A percentile compares a stretch with the other conserved stretches of the same genome.
These are phyloP conservation scores for Tenrec ecaudatus DNA, from an alignment of 2,113 vertebrate genomes.

Conservation along the genomic window DNA sequence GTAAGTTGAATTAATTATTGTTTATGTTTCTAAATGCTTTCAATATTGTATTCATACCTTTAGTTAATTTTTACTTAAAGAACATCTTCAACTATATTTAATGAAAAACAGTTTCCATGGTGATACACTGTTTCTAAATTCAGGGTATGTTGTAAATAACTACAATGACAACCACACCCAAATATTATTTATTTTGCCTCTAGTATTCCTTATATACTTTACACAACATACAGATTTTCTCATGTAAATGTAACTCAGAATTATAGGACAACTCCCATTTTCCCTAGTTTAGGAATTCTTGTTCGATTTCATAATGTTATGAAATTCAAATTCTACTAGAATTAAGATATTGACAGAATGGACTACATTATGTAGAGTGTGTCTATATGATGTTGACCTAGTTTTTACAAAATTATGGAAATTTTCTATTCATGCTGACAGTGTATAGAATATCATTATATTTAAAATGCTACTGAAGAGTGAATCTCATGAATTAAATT, in stretches of 20 bases:
- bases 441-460: constrained; percentile 19
- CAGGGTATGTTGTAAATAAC: constrained; percentile 84
- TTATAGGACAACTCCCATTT: constrained; percentile 70
- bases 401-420: constrained; percentile 62
- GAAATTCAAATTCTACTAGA: constrained; percentile 19
- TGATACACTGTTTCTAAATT: constrained; percentile 86
- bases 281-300: constrained; percentile 82
- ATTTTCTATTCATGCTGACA: constrained; percentile 19
- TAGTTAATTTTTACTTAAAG: constrained; percentile 83
- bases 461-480: constrained; percentile 54
- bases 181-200: constrained; percentile 84
- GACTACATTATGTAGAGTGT: constrained; percentile 16
- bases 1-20: constrained; percentile 52
- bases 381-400: constrained; percentile 40
- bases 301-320: constrained; percentile 51
- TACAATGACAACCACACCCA: constrained; percentile 80
- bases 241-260: constrained; percentile 83
- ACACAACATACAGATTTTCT: constrained; percentile 80
- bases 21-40: constrained; percentile 55
- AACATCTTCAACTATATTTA: constrained; percentile 83
- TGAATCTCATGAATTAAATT: not conserved
- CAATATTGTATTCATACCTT: constrained; percentile 72
- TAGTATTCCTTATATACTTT: constrained; percentile 80
- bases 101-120: constrained; percentile 86
- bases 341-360: constrained; percentile 50